Conservation (phyloP, 2,797 vertebrate species). For the Calcarius lapponicus region DNA sequence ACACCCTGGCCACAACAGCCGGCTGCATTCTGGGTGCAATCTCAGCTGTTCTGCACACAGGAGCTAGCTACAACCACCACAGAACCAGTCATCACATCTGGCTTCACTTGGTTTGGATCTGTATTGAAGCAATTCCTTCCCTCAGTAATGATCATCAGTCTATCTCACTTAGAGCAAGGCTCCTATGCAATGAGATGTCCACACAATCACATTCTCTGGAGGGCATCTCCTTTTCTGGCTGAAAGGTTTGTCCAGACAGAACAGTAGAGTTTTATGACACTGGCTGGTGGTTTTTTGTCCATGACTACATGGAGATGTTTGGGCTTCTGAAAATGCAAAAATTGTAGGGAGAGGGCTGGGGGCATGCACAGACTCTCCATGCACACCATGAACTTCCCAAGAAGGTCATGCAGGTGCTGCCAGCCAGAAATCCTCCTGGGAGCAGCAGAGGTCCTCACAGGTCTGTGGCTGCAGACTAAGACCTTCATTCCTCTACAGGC, state of each 20-base stretch:
- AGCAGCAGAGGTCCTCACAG: rapidly evolving
- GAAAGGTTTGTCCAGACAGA: background rate
- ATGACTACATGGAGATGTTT: background rate
- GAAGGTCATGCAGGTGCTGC: background rate
- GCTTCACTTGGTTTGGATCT: background rate
- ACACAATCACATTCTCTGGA: background rate
- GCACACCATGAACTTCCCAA: background rate
- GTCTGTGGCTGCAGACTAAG: background rate
- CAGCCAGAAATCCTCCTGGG: background rate
- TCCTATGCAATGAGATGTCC: background rate
- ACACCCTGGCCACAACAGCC: background rate
- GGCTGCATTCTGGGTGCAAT: background rate
- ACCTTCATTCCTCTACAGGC: background rate
- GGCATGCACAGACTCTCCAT: background rate
- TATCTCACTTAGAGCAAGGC: background rate
- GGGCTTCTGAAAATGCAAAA: background rate
- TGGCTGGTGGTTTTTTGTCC: background rate
- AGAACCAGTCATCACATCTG: background rate
- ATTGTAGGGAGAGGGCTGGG: background rate
- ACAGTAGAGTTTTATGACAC: background rate
- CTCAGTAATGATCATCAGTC: background rate
- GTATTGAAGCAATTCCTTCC: background rate
- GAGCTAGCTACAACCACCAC: background rate
- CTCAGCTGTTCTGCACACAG: background rate
- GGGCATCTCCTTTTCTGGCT: background rate